Conservation (phyloP, 2,888 invertebrate species). For the Phalera bucephala region DNA sequence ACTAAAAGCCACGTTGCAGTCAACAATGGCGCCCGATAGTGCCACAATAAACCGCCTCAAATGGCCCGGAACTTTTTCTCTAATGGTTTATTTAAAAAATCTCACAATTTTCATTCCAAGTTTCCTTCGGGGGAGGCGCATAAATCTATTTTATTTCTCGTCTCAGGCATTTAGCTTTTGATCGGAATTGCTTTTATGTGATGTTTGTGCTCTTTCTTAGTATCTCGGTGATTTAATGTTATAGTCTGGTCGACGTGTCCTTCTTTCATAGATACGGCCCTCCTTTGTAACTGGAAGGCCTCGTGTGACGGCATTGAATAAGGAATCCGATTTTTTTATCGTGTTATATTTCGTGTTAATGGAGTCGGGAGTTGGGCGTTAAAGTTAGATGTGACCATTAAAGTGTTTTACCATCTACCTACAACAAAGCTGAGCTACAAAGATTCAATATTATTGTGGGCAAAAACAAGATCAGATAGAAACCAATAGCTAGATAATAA, state of each 20-base stretch:
- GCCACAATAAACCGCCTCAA: slow-evolving; percentile 77
- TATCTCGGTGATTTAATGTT: slow-evolving; percentile 69
- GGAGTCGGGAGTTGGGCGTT: slow-evolving; percentile 27
- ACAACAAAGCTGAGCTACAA: slow-evolving; percentile 3
- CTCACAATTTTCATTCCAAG: slow-evolving; percentile 76
- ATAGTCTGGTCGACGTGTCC: slow-evolving; percentile 61
- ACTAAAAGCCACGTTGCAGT: slow-evolving; percentile 53
- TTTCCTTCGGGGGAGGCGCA: slow-evolving; percentile 63
- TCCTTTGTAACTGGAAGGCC: slow-evolving; percentile 37
- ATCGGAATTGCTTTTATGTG: slow-evolving; percentile 78
- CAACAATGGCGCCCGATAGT: slow-evolving; percentile 73
- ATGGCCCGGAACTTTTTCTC: slow-evolving; percentile 80
- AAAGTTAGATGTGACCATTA: no score
- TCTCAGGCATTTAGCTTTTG: slow-evolving; percentile 73
- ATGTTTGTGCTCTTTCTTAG: slow-evolving; percentile 71
- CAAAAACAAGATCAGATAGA: no score
- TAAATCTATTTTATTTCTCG: slow-evolving; percentile 76
- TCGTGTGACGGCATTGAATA: slow-evolving; percentile 37
- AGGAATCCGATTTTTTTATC: slow-evolving; percentile 30
- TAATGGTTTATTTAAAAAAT: slow-evolving; percentile 81
- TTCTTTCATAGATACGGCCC: slow-evolving; percentile 42
- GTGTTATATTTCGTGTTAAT: slow-evolving; percentile 39
- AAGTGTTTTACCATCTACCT: slow-evolving; percentile 3
- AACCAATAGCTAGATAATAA: no score
- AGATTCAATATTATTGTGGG: no score